phyloP scores from a whole-genome alignment of 2,797 vertebrate genomes.

The Urophycis tenuis region DNA sequence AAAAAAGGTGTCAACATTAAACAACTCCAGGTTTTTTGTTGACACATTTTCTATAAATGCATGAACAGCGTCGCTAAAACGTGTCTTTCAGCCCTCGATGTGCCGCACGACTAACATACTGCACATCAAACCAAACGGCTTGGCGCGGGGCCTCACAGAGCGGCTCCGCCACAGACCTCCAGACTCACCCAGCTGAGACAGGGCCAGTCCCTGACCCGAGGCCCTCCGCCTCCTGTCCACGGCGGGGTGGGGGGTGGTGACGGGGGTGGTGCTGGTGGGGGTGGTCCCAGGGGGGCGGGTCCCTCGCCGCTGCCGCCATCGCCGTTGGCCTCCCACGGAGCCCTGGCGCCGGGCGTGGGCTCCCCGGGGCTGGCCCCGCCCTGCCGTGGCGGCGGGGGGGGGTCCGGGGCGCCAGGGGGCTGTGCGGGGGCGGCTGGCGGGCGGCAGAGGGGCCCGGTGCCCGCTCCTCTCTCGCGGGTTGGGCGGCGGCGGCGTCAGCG shows the following conservation, averaged over 20 bases:
- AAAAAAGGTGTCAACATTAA: too few relatives aligned
- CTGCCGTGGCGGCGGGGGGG: constrained; percentile 21
- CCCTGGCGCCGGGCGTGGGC: constrained; percentile 16
- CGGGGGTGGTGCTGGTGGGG: neutral
- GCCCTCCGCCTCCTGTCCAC: constrained; percentile 62
- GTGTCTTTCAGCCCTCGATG: too few relatives aligned
- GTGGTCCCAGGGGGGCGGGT: constrained; percentile 30
- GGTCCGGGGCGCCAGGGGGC: constrained; percentile 39
- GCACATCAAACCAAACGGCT: too few relatives aligned
- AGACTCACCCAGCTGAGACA: constrained; percentile 68
- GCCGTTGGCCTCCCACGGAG: constrained; percentile 39
- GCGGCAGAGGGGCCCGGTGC: constrained; percentile 25
- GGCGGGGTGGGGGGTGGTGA: neutral
- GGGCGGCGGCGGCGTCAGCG: constrained; percentile 60
- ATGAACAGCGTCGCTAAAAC: too few relatives aligned
- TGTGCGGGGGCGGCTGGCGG: constrained; percentile 37
- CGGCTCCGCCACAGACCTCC: neutral
- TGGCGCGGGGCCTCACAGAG: neutral
- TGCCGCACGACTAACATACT: too few relatives aligned
- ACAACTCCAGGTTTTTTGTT: too few relatives aligned
- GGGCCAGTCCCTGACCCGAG: constrained; percentile 53
- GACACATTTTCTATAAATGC: too few relatives aligned
- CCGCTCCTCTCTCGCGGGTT: constrained; percentile 54
- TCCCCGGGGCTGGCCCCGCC: constrained; percentile 34
- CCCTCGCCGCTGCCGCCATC: constrained; percentile 15